Evolutionary conservation across 2,888 invertebrate species (phyloP).

Genomic region (Mesorhabditis sp.): DNA sequence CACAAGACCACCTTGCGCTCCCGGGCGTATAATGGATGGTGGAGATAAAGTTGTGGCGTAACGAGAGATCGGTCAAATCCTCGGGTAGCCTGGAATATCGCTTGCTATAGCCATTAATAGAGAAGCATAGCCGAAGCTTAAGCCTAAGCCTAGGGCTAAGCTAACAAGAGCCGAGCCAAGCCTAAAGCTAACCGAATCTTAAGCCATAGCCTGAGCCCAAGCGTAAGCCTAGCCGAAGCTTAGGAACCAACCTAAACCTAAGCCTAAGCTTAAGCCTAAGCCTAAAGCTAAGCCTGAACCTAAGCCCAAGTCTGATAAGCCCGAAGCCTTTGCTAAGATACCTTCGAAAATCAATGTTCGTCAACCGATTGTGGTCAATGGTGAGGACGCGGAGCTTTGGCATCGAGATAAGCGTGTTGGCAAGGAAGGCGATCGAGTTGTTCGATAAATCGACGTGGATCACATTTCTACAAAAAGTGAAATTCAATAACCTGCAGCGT

Average conservation of each 20-base stretch:
- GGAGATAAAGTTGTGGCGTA: constrained; percentile 33
- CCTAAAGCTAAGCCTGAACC: no score
- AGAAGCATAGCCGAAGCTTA: background rate
- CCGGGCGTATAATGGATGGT: constrained; percentile 32
- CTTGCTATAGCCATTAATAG: background rate
- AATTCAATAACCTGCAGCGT: background rate
- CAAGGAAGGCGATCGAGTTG: constrained; percentile 35
- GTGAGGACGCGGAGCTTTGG: constrained; percentile 31
- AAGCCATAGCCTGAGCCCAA: no score
- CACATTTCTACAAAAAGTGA: constrained; percentile 25
- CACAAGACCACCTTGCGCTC: constrained; percentile 23
- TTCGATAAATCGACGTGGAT: constrained; percentile 42
- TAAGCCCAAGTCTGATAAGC: no score
- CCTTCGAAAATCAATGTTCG: constrained; percentile 40
- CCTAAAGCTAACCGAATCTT: no score
- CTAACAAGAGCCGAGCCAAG: no score
- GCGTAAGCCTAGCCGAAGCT: no score
- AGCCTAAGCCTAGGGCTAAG: background rate
- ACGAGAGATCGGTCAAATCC: constrained; percentile 36
- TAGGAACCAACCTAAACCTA: no score
- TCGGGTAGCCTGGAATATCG: constrained; percentile 30
- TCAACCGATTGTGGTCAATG: constrained; percentile 33
- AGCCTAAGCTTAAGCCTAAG: no score
- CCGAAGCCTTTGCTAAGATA: background rate
- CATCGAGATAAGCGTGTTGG: constrained; percentile 33